Percentiles rank a stretch among this genome's conserved stretches.
These are phyloP conservation scores for Silurus asotus DNA, from an alignment of 2,113 vertebrate species.

Conservation along the genomic window DNA sequence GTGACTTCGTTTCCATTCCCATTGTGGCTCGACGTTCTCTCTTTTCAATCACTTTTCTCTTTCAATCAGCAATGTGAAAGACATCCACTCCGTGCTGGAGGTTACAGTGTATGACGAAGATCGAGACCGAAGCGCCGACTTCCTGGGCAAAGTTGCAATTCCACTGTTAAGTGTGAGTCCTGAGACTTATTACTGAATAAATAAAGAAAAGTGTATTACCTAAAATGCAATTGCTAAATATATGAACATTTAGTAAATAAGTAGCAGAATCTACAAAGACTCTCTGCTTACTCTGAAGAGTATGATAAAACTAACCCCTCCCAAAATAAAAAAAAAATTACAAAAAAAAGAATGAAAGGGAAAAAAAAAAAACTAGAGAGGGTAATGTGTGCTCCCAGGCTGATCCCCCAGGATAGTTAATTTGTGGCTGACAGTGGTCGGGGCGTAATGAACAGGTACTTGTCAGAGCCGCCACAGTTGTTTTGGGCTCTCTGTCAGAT, in stretches of 20 bases:
- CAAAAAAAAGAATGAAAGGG: conserved; percentile 9
- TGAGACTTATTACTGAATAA: background rate
- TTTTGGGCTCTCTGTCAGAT: conserved; percentile 99
- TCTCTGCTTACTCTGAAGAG: conserved; percentile 49
- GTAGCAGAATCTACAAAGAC: background rate
- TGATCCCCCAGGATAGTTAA: conserved; percentile 99
- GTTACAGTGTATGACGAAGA: conserved; percentile 98
- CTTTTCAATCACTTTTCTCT: conserved; percentile 6
- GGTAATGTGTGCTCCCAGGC: conserved; percentile 79
- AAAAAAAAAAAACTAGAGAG: conserved; percentile 46
- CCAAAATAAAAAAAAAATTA: background rate
- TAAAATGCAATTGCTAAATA: background rate
- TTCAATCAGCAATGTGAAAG: conserved; percentile 90
- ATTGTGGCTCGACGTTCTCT: background rate
- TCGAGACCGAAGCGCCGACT: conserved; percentile 93
- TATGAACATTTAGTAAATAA: background rate
- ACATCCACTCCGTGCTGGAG: conserved; percentile 96
- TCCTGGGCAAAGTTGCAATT: conserved; percentile 97
- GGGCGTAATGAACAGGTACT: conserved; percentile 99
- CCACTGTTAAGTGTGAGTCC: conserved; percentile 92
- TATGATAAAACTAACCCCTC: conserved; percentile 46
- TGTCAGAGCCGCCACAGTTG: conserved; percentile 99
- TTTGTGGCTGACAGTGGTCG: conserved; percentile 95
- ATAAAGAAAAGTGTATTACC: background rate
- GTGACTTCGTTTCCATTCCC: conserved; percentile 26